These are phyloP conservation scores for Lingula anatina DNA, from an alignment of 2,888 invertebrate species.

Conservation along the genomic window DNA sequence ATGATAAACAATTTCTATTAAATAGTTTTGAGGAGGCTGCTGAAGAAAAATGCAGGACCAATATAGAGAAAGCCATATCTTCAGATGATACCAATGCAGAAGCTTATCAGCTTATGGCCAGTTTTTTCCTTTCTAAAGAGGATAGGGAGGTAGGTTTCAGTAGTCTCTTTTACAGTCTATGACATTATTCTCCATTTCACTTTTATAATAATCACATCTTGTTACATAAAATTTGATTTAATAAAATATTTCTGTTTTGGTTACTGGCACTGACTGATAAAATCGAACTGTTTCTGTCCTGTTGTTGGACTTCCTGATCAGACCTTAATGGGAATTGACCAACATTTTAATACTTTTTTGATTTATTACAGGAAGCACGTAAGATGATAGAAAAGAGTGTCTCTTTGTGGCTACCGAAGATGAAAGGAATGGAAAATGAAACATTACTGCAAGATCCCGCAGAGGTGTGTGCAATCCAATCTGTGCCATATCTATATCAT, in stretches of 20 bases:
- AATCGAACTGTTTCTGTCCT: too few species aligned
- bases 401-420: constrained; percentile 50
- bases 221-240: too few species aligned
- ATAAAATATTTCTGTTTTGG: too few species aligned
- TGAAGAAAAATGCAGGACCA: constrained; percentile 45
- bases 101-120: constrained; percentile 50
- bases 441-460: neutral
- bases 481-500: too few species aligned
- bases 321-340: too few species aligned
- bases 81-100: constrained; percentile 51
- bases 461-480: too few species aligned
- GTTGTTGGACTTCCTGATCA: too few species aligned
- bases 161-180: neutral
- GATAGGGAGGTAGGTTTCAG: constrained; percentile 36
- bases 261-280: too few species aligned
- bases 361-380: too few species aligned
- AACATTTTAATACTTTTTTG: too few species aligned
- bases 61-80: constrained; percentile 47
- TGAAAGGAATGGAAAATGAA: constrained; percentile 2
- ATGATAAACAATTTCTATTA: too few species aligned
- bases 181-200: constrained; percentile 1
- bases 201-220: too few species aligned
- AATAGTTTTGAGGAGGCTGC: constrained; percentile 52
- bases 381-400: constrained; percentile 49
- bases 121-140: constrained; percentile 45